A percentile compares a stretch with the other conserved stretches of the same genome.
Conservation (phyloP, 1,140 invertebrate species). For the Adelges cooleyi region DNA sequence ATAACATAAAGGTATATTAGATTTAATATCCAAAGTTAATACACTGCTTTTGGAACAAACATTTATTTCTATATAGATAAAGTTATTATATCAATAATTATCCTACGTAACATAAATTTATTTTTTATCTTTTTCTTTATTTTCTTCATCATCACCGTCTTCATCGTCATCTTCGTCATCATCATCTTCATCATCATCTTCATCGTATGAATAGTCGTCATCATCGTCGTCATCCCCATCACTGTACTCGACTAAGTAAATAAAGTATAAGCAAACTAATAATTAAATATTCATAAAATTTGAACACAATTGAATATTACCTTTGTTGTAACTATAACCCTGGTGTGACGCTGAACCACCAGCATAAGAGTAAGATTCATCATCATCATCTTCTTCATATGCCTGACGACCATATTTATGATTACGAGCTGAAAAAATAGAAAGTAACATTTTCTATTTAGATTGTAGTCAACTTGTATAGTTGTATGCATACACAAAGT, state of each 20-base stretch:
- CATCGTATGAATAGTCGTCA: slow-evolving; percentile 4
- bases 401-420: slow-evolving; percentile 74
- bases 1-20: too few relatives aligned
- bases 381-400: slow-evolving; percentile 46
- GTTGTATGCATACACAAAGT: too few relatives aligned
- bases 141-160: slow-evolving; percentile 19
- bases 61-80: too few relatives aligned
- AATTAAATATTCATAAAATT: not conserved
- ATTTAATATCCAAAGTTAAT: too few relatives aligned
- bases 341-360: slow-evolving; percentile 38
- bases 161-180: slow-evolving; percentile 25
- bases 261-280: not conserved
- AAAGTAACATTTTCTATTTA: too few relatives aligned
- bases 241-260: slow-evolving; percentile 8
- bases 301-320: not conserved
- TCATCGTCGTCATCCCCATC: slow-evolving; percentile 29
- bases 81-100: too few relatives aligned
- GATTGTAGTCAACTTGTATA: too few relatives aligned
- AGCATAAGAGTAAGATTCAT: slow-evolving; percentile 39
- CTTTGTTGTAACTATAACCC: slow-evolving; percentile 38
- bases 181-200: slow-evolving; percentile 25
- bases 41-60: too few relatives aligned
- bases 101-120: too few relatives aligned
- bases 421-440: slow-evolving; percentile 48
- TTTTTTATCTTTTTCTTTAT: slow-evolving; percentile 15